phyloP scores from a whole-genome alignment of 2,888 invertebrate genomes.

The Athalia rosae region DNA sequence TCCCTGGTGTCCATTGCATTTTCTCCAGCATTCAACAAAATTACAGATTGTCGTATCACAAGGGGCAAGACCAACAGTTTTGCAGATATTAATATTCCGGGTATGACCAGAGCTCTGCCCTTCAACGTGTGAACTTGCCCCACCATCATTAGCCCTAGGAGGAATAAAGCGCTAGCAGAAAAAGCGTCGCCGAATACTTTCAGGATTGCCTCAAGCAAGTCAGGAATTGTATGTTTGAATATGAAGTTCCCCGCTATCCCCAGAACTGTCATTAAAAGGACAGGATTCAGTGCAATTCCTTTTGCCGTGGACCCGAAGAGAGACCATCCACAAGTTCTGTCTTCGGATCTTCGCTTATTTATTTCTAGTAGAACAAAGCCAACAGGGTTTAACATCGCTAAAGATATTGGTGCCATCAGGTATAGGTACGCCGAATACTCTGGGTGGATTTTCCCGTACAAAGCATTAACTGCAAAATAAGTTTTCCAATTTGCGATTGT shows the following conservation, averaged over 20 bases:
- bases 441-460: slow-evolving; percentile 90
- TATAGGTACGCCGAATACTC: slow-evolving; percentile 94
- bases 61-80: slow-evolving; percentile 92
- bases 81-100: slow-evolving; percentile 90
- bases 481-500: slow-evolving; percentile 15
- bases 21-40: slow-evolving; percentile 81
- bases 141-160: slow-evolving; percentile 93
- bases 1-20: slow-evolving; percentile 86
- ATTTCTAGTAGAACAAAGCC: slow-evolving; percentile 94
- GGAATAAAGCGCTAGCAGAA: slow-evolving; percentile 92
- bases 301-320: slow-evolving; percentile 73
- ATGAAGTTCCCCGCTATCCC: slow-evolving; percentile 90
- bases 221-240: slow-evolving; percentile 86
- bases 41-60: slow-evolving; percentile 90
- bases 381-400: slow-evolving; percentile 93
- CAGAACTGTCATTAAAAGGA: slow-evolving; percentile 93
- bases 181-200: slow-evolving; percentile 91
- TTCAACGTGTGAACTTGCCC: slow-evolving; percentile 88
- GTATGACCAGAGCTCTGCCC: slow-evolving; percentile 87
- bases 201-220: slow-evolving; percentile 84
- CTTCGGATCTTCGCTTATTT: slow-evolving; percentile 75
- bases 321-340: slow-evolving; percentile 56
- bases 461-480: slow-evolving; percentile 82
- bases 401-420: slow-evolving; percentile 94
- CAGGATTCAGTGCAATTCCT: slow-evolving; percentile 90